Evolutionary conservation across 2,797 vertebrate species (phyloP).

Genomic region (Pangasius krempfi): DNA sequence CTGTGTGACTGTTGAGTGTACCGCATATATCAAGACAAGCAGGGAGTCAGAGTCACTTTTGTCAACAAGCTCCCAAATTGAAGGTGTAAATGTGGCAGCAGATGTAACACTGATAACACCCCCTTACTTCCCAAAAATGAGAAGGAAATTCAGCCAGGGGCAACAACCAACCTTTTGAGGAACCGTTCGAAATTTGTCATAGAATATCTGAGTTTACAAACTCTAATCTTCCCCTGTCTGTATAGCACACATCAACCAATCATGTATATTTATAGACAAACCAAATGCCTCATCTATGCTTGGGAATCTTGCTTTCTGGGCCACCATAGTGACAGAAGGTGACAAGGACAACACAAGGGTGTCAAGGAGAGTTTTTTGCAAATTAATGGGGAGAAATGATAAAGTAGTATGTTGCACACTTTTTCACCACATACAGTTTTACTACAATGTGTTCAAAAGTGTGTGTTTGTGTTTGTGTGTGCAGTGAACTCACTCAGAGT

Average conservation of each 20-base stretch:
- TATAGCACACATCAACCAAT: conserved; percentile 19
- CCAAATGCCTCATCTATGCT: conserved; percentile 10
- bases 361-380: neutral
- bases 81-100: conserved; percentile 49
- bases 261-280: conserved; percentile 29
- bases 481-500: conserved; percentile 18
- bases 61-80: conserved; percentile 46
- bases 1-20: conserved; percentile 14
- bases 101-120: conserved; percentile 46
- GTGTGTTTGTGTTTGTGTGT: neutral
- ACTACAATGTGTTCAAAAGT: neutral
- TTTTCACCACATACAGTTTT: too few relatives aligned
- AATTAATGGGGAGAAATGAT: conserved; percentile 6
- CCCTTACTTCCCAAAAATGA: conserved; percentile 26
- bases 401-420: neutral
- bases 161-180: conserved; percentile 56
- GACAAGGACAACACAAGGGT: conserved; percentile 18
- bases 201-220: conserved; percentile 30
- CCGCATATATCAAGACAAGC: conserved; percentile 42
- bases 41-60: conserved; percentile 39
- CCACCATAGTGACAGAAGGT: conserved; percentile 22
- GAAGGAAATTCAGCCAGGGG: conserved; percentile 49
- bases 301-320: neutral
- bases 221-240: conserved; percentile 23
- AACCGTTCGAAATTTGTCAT: conserved; percentile 43